A percentile compares a stretch with the other conserved stretches of the same genome.
These are phyloP conservation scores for Busseola fusca DNA, from an alignment of 2,888 invertebrate genomes.

Conservation along the genomic window DNA sequence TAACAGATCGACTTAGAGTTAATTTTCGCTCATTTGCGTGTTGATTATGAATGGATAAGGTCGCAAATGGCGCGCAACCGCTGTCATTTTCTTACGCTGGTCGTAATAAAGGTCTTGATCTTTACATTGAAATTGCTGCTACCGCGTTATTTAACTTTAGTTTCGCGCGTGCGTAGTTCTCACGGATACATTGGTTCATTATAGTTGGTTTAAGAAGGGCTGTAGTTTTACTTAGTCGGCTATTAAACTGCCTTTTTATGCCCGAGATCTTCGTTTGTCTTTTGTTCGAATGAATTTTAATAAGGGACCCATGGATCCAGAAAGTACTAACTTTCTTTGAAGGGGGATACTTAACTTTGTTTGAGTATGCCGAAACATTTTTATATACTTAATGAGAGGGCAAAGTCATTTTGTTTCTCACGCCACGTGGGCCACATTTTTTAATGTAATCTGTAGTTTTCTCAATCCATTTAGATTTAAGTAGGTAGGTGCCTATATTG, in stretches of 20 bases:
- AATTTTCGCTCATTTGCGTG: conserved; percentile 63
- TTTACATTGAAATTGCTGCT: conserved; percentile 84
- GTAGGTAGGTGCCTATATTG: no score
- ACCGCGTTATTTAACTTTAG: conserved; percentile 74
- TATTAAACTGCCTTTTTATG: conserved; percentile 66
- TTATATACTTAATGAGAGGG: background rate
- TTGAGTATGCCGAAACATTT: background rate
- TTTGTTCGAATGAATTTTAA: conserved; percentile 57
- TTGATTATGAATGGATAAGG: conserved; percentile 63
- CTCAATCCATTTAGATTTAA: no score
- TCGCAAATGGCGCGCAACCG: conserved; percentile 74
- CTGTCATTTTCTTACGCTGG: conserved; percentile 79
- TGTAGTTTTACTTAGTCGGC: conserved; percentile 64
- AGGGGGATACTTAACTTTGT: conserved; percentile 21
- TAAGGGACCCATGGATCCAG: conserved; percentile 35
- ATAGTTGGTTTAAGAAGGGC: conserved; percentile 74
- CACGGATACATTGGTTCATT: conserved; percentile 76
- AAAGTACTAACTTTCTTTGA: conserved; percentile 43
- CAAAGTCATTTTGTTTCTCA: background rate
- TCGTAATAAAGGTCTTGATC: conserved; percentile 84
- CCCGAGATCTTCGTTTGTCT: conserved; percentile 58
- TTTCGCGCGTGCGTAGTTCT: conserved; percentile 77
- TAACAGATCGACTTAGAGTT: conserved; percentile 67
- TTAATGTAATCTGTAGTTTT: background rate
- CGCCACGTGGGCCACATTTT: conserved; percentile 2